Conservation (phyloP, 1,140 invertebrate genomes). For the Plodia interpunctella region DNA sequence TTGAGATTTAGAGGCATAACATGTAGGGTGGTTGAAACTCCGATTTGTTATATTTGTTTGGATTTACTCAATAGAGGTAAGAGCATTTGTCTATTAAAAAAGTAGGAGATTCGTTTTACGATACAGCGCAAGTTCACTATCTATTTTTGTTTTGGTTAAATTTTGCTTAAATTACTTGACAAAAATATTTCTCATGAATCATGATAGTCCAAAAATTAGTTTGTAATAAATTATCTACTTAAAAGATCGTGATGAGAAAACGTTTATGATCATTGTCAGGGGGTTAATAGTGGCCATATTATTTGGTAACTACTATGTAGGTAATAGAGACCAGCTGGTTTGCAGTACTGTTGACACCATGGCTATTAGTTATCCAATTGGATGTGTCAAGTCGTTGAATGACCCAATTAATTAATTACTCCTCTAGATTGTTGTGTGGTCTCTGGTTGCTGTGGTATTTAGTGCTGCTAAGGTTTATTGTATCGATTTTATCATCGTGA, state of each 20-base stretch:
- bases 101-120: too few relatives aligned
- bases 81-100: too few relatives aligned
- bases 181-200: too few relatives aligned
- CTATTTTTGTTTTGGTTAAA: too few relatives aligned
- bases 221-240: too few relatives aligned
- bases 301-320: too few relatives aligned
- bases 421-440: constrained; percentile 1
- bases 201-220: too few relatives aligned
- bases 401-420: constrained; percentile 4
- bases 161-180: too few relatives aligned
- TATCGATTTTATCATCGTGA: background rate
- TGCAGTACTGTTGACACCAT: background rate
- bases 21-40: background rate
- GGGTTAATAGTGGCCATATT: background rate
- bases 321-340: background rate
- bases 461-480: too few relatives aligned
- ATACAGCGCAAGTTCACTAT: too few relatives aligned
- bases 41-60: background rate
- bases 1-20: background rate
- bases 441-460: background rate
- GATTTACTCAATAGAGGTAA: too few relatives aligned
- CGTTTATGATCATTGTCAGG: background rate
- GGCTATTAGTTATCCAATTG: constrained; percentile 1
- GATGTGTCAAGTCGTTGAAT: background rate
- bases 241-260: too few relatives aligned